Conservation (phyloP, 2,113 vertebrate species). For the Ornithorhynchus anatinus region DNA sequence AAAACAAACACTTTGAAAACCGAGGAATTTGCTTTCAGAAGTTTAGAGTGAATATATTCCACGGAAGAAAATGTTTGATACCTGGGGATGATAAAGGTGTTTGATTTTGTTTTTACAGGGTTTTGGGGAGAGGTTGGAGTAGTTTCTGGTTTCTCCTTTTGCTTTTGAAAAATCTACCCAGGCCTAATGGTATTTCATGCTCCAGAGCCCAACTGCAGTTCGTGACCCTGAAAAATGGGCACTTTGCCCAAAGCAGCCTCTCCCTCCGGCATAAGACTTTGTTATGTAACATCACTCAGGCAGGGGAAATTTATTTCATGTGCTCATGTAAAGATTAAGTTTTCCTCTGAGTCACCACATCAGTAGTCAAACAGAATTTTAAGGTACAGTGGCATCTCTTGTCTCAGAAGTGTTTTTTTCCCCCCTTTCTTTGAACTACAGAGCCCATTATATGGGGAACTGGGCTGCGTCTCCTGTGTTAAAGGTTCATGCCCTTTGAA, state of each 20-base stretch:
- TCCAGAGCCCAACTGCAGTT: background rate
- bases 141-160: background rate
- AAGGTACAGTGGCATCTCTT: background rate
- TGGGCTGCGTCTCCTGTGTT: no score
- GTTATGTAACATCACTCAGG: background rate
- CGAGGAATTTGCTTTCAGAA: no score
- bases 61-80: no score
- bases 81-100: no score
- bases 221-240: background rate
- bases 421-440: background rate
- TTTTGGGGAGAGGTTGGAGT: no score
- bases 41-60: no score
- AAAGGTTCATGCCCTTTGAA: no score
- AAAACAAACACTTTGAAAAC: no score
- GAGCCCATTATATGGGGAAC: no score
- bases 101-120: no score
- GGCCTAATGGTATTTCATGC: background rate
- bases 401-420: background rate
- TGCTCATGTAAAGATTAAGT: background rate
- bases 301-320: background rate
- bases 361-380: background rate
- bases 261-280: background rate
- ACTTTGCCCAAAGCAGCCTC: background rate
- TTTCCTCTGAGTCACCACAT: background rate
- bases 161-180: slow-evolving; percentile 14